phyloP scores from a whole-genome alignment of 2,888 invertebrate genomes.

The Laothoe populi region DNA sequence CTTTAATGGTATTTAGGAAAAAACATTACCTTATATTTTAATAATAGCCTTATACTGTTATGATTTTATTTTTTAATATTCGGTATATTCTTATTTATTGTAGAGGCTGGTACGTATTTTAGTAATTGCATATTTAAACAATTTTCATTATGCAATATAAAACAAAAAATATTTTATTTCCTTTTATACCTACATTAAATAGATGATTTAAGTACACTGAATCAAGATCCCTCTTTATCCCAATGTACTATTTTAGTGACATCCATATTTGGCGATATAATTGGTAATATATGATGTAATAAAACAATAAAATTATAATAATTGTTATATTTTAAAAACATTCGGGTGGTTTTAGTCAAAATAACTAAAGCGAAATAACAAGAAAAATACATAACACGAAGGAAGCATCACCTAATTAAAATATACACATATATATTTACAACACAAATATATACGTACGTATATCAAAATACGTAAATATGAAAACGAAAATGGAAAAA shows the following conservation, averaged over 20 bases:
- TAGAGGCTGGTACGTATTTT: neutral
- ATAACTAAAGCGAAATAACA: conserved; percentile 47
- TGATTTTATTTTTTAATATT: neutral
- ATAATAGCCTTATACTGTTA: neutral
- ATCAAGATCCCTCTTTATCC: no score
- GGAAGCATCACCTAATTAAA: conserved; percentile 50
- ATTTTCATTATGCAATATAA: neutral
- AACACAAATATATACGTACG: conserved; percentile 41
- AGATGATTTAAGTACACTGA: neutral
- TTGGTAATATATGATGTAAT: neutral
- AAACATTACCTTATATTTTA: neutral
- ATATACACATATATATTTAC: conserved; percentile 38
- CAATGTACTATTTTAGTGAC: neutral
- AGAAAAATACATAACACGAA: conserved; percentile 47
- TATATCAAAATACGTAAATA: conserved; percentile 41
- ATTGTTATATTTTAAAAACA: conserved; percentile 53
- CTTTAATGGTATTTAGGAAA: neutral
- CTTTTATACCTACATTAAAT: neutral
- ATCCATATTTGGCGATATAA: neutral
- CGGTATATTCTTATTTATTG: neutral
- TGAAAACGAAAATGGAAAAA: conserved; percentile 66
- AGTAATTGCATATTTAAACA: no score
- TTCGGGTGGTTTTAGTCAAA: conserved; percentile 61
- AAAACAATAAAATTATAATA: conserved; percentile 20
- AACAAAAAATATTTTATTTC: neutral